Base-by-base conservation (phyloP, 2,797 vertebrate genomes). In the Melanotaenia nigrans region DNA sequence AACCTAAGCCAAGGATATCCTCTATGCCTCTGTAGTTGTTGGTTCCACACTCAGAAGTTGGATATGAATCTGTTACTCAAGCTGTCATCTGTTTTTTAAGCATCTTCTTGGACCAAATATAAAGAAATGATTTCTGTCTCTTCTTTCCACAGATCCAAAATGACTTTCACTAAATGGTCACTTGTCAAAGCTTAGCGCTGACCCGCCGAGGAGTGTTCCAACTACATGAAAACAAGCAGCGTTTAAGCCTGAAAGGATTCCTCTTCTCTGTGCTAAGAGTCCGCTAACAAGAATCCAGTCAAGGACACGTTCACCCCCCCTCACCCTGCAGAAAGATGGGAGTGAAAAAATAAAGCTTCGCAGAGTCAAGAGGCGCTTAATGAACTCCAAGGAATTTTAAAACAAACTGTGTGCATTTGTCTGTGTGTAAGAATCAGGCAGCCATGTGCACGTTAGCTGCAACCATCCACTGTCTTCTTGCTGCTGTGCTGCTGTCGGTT, bases 381-480 rank as follows among this genome's bases (percentile, higher is more conserved):
- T 90, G 89, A 90, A 83, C 78, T 74, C 87, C 16, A 53, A 69
- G 83, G 85, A 89, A 87, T 82, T 83, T 74, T 87, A 77, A 90
- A 88, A 78, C 73, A 82, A 86, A 82, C 63, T 0, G 25, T 42
- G 51, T 79, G 70, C 32, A 45, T 79, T 73, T 51, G 74, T 82
- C 61, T 61, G 25, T 61, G 73, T 75, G 64, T 70, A 77, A 71
- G 68, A 80, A 82, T 71, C 78, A 20, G 67, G 73, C 80, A 76
- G 87, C 83, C 89, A 94, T 94, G 92, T 87, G 90, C 85, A 88
- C 82, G n/a, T 64, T 75, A 45, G 75, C 84, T 65, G 68, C 61
- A n/a, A 76, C 75, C 49, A 35, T 75, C 70, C 83, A 76, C 68
- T 63, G 72, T 77, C 80, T 90, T n/a, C 75, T 91, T 72, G 88